Conservation (phyloP, 2,113 vertebrate species). For the Cyphomyrus plagiostoma region DNA sequence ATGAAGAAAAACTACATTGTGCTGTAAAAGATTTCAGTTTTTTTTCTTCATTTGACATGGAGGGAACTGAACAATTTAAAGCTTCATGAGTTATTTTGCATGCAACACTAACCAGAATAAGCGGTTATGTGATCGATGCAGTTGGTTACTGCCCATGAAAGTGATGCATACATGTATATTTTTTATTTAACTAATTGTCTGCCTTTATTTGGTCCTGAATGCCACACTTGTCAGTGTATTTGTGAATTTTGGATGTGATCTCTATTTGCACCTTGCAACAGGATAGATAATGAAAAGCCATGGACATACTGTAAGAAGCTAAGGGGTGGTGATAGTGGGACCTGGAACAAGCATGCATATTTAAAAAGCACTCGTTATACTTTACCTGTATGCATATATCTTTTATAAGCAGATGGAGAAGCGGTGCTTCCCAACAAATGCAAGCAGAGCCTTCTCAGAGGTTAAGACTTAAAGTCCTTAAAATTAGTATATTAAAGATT, state of each 20-base stretch:
- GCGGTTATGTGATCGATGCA: background rate
- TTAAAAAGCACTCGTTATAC: background rate
- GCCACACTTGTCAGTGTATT: background rate
- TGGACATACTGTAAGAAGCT: background rate
- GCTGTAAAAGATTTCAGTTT: background rate
- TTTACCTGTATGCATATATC: constrained; percentile 5
- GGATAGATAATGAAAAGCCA: background rate
- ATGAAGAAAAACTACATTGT: background rate
- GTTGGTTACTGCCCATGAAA: background rate
- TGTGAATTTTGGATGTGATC: background rate
- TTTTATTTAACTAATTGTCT: background rate
- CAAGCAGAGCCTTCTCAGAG: background rate
- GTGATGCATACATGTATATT: background rate
- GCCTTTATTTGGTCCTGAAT: background rate
- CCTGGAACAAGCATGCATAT: constrained; percentile 1
- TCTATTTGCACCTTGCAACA: background rate
- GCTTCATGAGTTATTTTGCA: background rate
- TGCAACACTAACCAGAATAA: background rate
- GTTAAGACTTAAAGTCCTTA: background rate
- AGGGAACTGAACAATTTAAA: background rate
- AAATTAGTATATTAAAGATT: background rate
- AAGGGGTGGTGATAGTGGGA: background rate
- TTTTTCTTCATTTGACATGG: background rate
- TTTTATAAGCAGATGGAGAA: constrained; percentile 3
- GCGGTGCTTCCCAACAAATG: background rate